Evolutionary conservation across 2,113 vertebrate species (phyloP), one percentile per base, ranked within the genome.

Genomic region (Elgaria multicarinata): DNA sequence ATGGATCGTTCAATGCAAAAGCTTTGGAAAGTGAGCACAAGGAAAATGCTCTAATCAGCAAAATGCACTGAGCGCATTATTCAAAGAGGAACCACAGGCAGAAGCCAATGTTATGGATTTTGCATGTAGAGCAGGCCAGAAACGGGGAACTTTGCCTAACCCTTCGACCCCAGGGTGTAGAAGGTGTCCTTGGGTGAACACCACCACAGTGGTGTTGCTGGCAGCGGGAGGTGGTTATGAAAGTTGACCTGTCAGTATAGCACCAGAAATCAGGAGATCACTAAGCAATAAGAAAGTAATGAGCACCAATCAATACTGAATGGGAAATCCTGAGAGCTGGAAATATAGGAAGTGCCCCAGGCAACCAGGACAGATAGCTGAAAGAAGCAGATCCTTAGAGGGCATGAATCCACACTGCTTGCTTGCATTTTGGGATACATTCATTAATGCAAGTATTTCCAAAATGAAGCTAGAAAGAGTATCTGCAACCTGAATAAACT

Each of bases 41-140:
- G 20, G 42, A 53, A 81, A 82, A 62, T 26, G 6, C 26, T 74
- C 31, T 39, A n/a, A 74, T 42, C 71, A 66, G 71, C 71, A 83
- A 76, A 90, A 55, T 82, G 58, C 26, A 39, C 26, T 44, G 42
- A 44, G 44, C 16, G 36, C 58, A 42, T 77, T 83, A 67, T 82
- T 87, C 71, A 66, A n/a, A 83, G n/a, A 50, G 44, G 58, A 76
- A 66, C 64, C 31, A 62, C 28, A 42, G 20, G 44, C 39, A 76
- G 24, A 28, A 87, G 71, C 46, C 78, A 67, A 55, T 42, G 31
- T 31, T 55, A 69, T 67, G 42, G 77, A 82, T 82, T 90, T 87
- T 66, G 36, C 78, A 86, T 69, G 42, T n/a, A 28, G 69, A 24
- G 13, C 14, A 8, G 28, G 28, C 42, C 8, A 33, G 42, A 46